These are phyloP conservation scores for Ceratina japonica DNA, from an alignment of 1,140 invertebrate genomes.

Conservation along the genomic window DNA sequence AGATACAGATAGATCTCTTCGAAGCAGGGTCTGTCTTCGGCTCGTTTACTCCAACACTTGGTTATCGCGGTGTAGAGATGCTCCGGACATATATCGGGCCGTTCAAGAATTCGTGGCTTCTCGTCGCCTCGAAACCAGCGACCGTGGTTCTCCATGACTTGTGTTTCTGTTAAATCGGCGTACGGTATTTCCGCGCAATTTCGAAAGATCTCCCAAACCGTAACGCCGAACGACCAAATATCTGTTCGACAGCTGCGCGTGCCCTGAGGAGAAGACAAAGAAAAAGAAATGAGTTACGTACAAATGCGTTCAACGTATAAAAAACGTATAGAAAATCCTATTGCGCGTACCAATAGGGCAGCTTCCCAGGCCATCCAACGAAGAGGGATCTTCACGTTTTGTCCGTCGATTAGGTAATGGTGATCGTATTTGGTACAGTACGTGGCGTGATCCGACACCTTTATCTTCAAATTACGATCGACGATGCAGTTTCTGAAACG, in stretches of 20 bases:
- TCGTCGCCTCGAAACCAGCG: constrained; percentile 82
- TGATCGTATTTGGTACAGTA: constrained; percentile 89
- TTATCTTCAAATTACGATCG: constrained; percentile 88
- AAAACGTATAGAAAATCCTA: too few species aligned
- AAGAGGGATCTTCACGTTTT: constrained; percentile 89
- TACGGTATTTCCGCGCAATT: constrained; percentile 86
- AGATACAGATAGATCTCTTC: constrained; percentile 87
- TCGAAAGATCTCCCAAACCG: constrained; percentile 89
- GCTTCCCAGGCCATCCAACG: constrained; percentile 95
- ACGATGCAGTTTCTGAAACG: constrained; percentile 90
- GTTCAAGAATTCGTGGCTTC: constrained; percentile 74
- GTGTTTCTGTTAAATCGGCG: constrained; percentile 86
- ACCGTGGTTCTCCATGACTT: constrained; percentile 87
- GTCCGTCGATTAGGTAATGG: constrained; percentile 92
- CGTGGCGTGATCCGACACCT: constrained; percentile 94
- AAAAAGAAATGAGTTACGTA: neutral
- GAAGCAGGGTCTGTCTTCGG: constrained; percentile 85
- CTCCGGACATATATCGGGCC: constrained; percentile 82
- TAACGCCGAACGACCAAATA: constrained; percentile 90
- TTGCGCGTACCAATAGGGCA: constrained; percentile 85
- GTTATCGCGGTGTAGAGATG: constrained; percentile 88
- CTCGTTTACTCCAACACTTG: constrained; percentile 87
- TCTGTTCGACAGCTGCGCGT: constrained; percentile 86
- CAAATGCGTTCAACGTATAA: neutral
- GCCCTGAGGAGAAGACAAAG: constrained; percentile 79